Percentiles rank a stretch among this genome's conserved stretches.
These are phyloP conservation scores for Andrena bucephala DNA, from an alignment of 2,888 invertebrate species.

Conservation along the genomic window DNA sequence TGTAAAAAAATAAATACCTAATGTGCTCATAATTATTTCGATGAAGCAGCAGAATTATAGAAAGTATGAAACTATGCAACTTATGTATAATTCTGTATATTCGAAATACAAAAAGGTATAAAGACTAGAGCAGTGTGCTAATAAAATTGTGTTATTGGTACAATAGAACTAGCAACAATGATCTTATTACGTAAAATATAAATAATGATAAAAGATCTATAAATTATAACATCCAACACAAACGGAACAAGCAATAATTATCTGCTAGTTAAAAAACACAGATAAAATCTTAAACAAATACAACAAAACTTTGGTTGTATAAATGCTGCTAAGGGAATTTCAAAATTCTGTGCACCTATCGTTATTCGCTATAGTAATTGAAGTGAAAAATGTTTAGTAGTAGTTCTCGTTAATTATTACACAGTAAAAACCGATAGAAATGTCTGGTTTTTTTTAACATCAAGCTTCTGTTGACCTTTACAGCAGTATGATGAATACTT, in stretches of 20 bases:
- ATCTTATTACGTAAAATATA: constrained; percentile 54
- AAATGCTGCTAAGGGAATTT: constrained; percentile 48
- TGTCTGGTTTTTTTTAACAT: constrained; percentile 38
- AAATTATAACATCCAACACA: constrained; percentile 61
- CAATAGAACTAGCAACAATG: constrained; percentile 53
- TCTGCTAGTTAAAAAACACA: constrained; percentile 36
- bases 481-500: constrained; percentile 53
- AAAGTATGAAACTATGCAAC: constrained; percentile 28
- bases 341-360: constrained; percentile 18
- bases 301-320: constrained; percentile 63
- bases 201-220: constrained; percentile 61
- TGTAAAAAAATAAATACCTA: constrained; percentile 19
- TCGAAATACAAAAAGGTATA: constrained; percentile 65
- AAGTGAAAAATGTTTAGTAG: constrained; percentile 32
- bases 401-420: constrained; percentile 44
- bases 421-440: constrained; percentile 43
- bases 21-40: constrained; percentile 1
- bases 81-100: constrained; percentile 34
- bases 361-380: constrained; percentile 24
- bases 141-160: constrained; percentile 64
- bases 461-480: constrained; percentile 45
- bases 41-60: constrained; percentile 19
- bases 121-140: constrained; percentile 74
- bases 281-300: constrained; percentile 57
- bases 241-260: constrained; percentile 56